These are phyloP conservation scores for Dicaeum eximium DNA, from an alignment of 2,113 vertebrate genomes.

Conservation along the genomic window DNA sequence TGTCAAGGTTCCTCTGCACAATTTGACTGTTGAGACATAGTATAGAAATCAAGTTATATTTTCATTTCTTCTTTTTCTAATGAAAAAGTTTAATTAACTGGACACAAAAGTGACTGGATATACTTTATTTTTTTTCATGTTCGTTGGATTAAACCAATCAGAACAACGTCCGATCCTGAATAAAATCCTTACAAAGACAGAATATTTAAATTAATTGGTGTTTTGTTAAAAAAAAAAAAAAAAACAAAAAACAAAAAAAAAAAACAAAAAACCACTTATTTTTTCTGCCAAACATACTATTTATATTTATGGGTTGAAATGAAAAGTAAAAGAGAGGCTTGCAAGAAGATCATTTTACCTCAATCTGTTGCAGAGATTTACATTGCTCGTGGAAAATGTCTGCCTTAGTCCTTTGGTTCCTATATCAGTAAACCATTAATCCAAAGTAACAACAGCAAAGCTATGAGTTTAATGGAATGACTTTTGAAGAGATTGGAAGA, in stretches of 20 bases:
- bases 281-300: conserved; percentile 26
- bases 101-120: background rate
- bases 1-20: conserved; percentile 13
- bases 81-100: conserved; percentile 42
- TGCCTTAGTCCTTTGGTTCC: background rate
- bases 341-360: background rate
- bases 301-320: conserved; percentile 31
- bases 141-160: background rate
- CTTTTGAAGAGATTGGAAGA: background rate
- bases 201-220: background rate
- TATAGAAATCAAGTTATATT: conserved; percentile 2
- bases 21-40: conserved; percentile 20
- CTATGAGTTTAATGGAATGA: background rate
- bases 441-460: background rate
- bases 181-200: background rate
- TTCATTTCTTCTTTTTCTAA: conserved; percentile 34
- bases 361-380: background rate
- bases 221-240: background rate
- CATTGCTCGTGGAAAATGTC: background rate
- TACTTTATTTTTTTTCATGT: background rate
- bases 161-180: background rate
- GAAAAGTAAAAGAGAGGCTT: background rate
- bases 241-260: background rate
- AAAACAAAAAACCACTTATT: background rate
- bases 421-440: background rate